phyloP scores from a whole-genome alignment of 1,140 invertebrate genomes.

The Drosophila hydei region DNA sequence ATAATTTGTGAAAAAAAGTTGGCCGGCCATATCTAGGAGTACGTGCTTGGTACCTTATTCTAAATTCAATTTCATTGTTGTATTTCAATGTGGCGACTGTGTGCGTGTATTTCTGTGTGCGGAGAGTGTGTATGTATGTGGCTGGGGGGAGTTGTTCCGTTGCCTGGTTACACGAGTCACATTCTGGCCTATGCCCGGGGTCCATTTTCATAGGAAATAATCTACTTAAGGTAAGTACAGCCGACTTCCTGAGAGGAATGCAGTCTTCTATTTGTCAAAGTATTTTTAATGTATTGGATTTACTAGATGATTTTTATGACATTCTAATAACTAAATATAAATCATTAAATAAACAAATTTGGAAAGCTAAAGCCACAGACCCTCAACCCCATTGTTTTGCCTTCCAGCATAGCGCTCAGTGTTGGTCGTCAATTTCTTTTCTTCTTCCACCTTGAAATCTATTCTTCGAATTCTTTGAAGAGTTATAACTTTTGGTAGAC shows the following conservation, averaged over 20 bases:
- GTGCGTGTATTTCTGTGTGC: too few species aligned
- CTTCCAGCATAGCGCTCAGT: not conserved
- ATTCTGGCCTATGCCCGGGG: slow-evolving; percentile 12
- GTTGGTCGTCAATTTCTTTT: not conserved
- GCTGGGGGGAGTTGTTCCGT: slow-evolving; percentile 18
- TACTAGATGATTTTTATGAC: not conserved
- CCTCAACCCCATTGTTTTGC: not conserved
- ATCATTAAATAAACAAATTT: too few species aligned
- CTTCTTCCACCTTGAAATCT: too few species aligned
- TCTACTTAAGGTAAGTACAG: slow-evolving; percentile 22
- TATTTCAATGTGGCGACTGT: slow-evolving; percentile 20
- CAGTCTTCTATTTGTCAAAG: not conserved
- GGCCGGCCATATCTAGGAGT: slow-evolving; percentile 70
- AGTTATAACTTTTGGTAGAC: too few species aligned
- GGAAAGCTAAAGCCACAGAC: too few species aligned
- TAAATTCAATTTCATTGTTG: slow-evolving; percentile 80
- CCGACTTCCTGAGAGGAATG: slow-evolving; percentile 10
- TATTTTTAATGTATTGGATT: not conserved
- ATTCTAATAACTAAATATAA: not conserved
- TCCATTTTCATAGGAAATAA: slow-evolving; percentile 24
- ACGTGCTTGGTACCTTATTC: slow-evolving; percentile 74
- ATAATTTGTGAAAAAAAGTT: slow-evolving; percentile 78
- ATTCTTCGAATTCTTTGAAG: too few species aligned
- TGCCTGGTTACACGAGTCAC: slow-evolving; percentile 57
- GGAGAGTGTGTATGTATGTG: not conserved